These are phyloP conservation scores for Petrolisthes manimaculis DNA, from an alignment of 2,888 invertebrate genomes.

Conservation along the genomic window DNA sequence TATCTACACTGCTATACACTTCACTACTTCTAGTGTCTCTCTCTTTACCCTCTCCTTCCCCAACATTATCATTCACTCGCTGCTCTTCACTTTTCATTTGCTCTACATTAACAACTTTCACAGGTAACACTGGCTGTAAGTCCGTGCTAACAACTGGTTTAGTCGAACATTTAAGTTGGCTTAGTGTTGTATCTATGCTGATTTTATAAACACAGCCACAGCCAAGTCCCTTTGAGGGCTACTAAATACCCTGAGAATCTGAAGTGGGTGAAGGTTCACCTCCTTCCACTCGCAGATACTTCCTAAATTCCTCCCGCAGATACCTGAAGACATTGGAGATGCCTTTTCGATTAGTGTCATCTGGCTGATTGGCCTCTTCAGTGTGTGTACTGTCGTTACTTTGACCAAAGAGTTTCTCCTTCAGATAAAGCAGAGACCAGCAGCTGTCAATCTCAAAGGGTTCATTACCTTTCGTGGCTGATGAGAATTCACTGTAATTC, in stretches of 20 bases:
- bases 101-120: slow-evolving; percentile 36
- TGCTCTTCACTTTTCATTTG: not conserved
- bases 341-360: slow-evolving; percentile 68
- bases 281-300: slow-evolving; percentile 75
- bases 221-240: slow-evolving; percentile 48
- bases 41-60: slow-evolving; percentile 21
- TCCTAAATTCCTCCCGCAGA: slow-evolving; percentile 86
- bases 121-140: slow-evolving; percentile 20
- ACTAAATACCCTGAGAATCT: not conserved
- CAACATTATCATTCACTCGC: slow-evolving; percentile 38
- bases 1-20: slow-evolving; percentile 45
- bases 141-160: not conserved
- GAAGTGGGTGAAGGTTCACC: slow-evolving; percentile 21
- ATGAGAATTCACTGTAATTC: too few relatives aligned
- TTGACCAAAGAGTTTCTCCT: slow-evolving; percentile 40
- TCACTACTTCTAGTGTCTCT: not conserved
- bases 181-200: slow-evolving; percentile 15
- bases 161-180: slow-evolving; percentile 1
- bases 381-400: slow-evolving; percentile 18
- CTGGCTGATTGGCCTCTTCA: slow-evolving; percentile 32
- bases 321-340: slow-evolving; percentile 84
- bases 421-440: slow-evolving; percentile 38
- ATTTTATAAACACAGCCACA: slow-evolving; percentile 47
- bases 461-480: too few relatives aligned
- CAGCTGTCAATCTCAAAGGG: slow-evolving; percentile 75